Evolutionary conservation across 1,140 invertebrate genomes (phyloP), one percentile per base, ranked within the genome.

Genomic region (Meloidogyne hapla): DNA sequence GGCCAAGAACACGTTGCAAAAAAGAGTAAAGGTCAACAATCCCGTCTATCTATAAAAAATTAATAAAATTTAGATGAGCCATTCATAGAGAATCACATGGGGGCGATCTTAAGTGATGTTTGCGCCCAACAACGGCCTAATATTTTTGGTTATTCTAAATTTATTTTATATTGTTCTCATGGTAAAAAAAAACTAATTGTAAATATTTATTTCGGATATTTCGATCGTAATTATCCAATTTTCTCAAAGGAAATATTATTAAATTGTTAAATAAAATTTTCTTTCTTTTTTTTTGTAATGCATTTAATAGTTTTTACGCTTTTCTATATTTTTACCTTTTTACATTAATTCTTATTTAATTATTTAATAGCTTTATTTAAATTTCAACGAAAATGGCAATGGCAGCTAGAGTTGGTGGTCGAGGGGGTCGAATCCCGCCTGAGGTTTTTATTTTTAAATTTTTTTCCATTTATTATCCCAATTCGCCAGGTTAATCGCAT

Each of bases 41-140:
- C 1, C 0, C 13, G 12, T 4, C 0, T 68, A 18, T 15, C n/a
- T 10, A 80, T 81, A 5, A 33, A 33, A n/a, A n/a, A n/a, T n/a
- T 8, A 64, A 4, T n/a, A 18, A 8, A 21, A 61, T 88, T 89
- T 74, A 76, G 76, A 28, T 82, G 99, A 45, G 91, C 91, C 1
- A 95, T 96, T 81, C 92, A 96, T 88, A 96, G 96, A 65, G 94
- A 92, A 38, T 98, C 95, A 66, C 98, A 99, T 90, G 96, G 96
- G 9, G 96, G 96, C n/a, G 1, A 89, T 99, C 26, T 89, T 98
- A 15, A 92, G 97, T 5, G 94, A 92, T 18, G 94, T 95, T 6
- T 88, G 88, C 79, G 91, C 93, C 62, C 98, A 98, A 90, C 96
- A 98, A 89, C 90, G 94, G 69, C 96, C 96, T 4, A 93, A 97